phyloP scores from a whole-genome alignment of 1,140 invertebrate species.

The Arctopsyche grandis region DNA sequence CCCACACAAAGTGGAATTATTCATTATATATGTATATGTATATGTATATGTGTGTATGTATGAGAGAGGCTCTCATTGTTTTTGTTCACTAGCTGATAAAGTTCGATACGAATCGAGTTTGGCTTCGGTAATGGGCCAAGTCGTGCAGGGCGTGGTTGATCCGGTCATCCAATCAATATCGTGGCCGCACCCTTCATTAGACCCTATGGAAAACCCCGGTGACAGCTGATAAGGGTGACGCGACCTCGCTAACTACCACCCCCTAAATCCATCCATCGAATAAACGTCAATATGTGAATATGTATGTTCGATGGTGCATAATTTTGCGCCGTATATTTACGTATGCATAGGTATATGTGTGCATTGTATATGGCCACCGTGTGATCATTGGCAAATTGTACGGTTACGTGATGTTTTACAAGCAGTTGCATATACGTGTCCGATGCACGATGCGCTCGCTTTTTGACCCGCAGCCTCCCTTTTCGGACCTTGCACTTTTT shows the following conservation, averaged over 20 bases:
- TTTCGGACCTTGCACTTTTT: slow-evolving; percentile 3
- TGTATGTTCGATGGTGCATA: slow-evolving; percentile 6
- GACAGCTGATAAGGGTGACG: slow-evolving; percentile 44
- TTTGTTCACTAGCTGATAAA: not conserved
- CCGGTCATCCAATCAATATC: slow-evolving; percentile 19
- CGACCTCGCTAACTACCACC: slow-evolving; percentile 20
- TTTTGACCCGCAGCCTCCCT: too few relatives aligned
- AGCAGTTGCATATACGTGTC: not conserved
- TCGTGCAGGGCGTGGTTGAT: slow-evolving; percentile 32
- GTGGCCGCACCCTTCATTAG: slow-evolving; percentile 35
- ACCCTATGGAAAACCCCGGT: slow-evolving; percentile 17
- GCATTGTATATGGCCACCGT: too few relatives aligned
- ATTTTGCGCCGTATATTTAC: not conserved
- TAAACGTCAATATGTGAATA: not conserved
- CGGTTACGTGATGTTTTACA: slow-evolving; percentile 7
- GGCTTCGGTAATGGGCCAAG: not conserved
- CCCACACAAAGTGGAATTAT: too few relatives aligned
- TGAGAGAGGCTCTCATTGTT: too few relatives aligned
- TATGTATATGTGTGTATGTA: too few relatives aligned
- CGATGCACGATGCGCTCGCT: too few relatives aligned
- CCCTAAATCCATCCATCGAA: not conserved
- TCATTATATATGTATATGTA: too few relatives aligned
- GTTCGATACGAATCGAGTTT: not conserved
- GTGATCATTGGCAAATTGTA: slow-evolving; percentile 24
- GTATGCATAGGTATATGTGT: too few relatives aligned